Base-by-base conservation (phyloP, 2,113 vertebrate species). In the Brachyhypopomus occidentalis region DNA sequence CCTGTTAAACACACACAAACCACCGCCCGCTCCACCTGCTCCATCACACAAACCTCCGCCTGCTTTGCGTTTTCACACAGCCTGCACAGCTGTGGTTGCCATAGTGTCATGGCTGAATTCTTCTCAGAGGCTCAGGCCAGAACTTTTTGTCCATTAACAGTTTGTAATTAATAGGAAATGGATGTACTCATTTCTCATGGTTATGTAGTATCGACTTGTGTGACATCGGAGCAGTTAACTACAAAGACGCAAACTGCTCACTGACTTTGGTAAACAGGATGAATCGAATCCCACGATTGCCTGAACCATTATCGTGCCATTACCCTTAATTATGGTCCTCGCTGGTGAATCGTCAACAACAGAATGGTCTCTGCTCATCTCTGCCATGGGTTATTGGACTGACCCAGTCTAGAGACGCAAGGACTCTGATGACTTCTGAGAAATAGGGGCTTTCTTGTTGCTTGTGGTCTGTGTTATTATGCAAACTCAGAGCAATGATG, bases 1-100 rank as follows among this genome's bases (percentile, higher is more conserved):
- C 36, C 74, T 9, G 70, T 79, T 89, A 83, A 87, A 87, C 52
- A 85, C 75, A 84, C 83, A 84, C 87, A 84, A 79, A 75, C 87
- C 86, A 82, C 79, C 84, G 84, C 86, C 58, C 80, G 66, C 22
- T 5, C 71, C 59, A 16, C 30, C 30, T 3, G 30, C 30, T 30
- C 30, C 30, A n/a, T 75, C 45, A 84, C 83, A 84, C 87, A 84
- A 79, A 75, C 87, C 86, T 83, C 79, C 83, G 84, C 86, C 56
- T 80, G 66, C 22, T 5, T 66, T 60, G 19, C 75, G 71, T 78
- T 66, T 85, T 86, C 59, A 25, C 23, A 78, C 30, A 3, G 30
- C 63, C 72, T n/a, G 36, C 67, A 45, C 78, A 64, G 69, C 55
- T 25, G 73, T 58, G 72, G 66, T 48, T 72, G 72, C 62, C 56